Percentiles rank a stretch among this genome's conserved stretches.
Evolutionary conservation across 37 sponge, comb jelly and placozoan species (phyloP).

Genomic region (Halisarca cf. caerulea): DNA sequence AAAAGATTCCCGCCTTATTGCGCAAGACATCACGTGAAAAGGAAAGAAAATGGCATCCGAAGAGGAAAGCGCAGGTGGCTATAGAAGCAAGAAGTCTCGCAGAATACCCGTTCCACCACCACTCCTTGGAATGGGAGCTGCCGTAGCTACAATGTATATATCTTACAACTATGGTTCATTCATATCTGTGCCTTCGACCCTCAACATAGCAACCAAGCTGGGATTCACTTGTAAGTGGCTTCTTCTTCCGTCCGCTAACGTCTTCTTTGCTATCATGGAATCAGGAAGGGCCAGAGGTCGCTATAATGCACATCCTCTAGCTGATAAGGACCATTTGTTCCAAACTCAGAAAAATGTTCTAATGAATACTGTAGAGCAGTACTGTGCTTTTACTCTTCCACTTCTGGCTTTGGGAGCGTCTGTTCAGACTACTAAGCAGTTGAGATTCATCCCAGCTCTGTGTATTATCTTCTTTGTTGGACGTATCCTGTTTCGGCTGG

Average conservation of each 20-base stretch:
- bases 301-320: constrained; percentile 36
- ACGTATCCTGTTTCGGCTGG: constrained; percentile 52
- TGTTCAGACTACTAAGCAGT: constrained; percentile 36
- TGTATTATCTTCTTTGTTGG: constrained; percentile 35
- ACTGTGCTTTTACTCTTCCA: background rate
- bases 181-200: constrained; percentile 54
- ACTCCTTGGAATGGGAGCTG: no score
- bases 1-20: no score
- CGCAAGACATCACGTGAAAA: no score
- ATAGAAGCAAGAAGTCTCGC: no score
- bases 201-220: constrained; percentile 19
- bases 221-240: constrained; percentile 42
- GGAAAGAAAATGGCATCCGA: no score
- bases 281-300: constrained; percentile 9
- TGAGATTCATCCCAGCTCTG: constrained; percentile 62
- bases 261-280: constrained; percentile 19
- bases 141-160: no score
- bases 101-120: no score
- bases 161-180: background rate
- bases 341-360: constrained; percentile 44
- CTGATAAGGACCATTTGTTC: constrained; percentile 46
- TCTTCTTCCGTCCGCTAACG: constrained; percentile 40
- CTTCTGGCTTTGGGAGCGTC: constrained; percentile 24
- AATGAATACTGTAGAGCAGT: constrained; percentile 65
- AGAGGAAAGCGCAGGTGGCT: no score